Evolutionary conservation across 2,113 vertebrate species (phyloP).

Genomic region (Corynorhinus townsendii): DNA sequence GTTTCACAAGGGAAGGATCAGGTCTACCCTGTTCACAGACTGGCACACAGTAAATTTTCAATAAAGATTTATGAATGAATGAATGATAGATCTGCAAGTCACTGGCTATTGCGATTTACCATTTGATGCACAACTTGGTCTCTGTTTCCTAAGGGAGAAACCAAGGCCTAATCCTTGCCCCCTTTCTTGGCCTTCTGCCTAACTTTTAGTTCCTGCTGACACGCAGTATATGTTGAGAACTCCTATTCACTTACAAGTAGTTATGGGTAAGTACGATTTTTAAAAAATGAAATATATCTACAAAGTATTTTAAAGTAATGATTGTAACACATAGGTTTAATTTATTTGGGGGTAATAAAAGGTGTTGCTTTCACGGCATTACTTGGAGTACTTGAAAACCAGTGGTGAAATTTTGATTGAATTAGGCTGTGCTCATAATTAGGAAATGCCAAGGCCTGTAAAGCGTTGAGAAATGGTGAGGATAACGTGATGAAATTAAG

Average conservation of each 20-base stretch:
- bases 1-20: not conserved
- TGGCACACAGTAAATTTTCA: not conserved
- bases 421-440: conserved; percentile 57
- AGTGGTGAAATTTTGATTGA: conserved; percentile 52
- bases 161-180: not conserved
- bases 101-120: not conserved
- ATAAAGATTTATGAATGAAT: not conserved
- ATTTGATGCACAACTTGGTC: not conserved
- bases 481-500: conserved; percentile 37
- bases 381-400: conserved; percentile 43
- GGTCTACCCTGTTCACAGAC: not conserved
- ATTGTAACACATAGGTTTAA: conserved; percentile 57
- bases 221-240: not conserved
- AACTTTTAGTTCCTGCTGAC: not conserved
- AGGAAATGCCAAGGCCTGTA: conserved; percentile 14
- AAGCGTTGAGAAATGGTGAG: not conserved
- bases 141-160: conserved; percentile 26
- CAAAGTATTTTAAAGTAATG: conserved; percentile 49
- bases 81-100: not conserved
- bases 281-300: conserved; percentile 47
- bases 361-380: conserved; percentile 33
- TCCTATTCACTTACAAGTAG: conserved; percentile 33
- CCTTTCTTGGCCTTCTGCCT: not conserved
- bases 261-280: conserved; percentile 25
- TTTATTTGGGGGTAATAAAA: conserved; percentile 29